Base-by-base conservation (phyloP, 1,140 invertebrate genomes). In the Diachasmimorpha longicaudata region DNA sequence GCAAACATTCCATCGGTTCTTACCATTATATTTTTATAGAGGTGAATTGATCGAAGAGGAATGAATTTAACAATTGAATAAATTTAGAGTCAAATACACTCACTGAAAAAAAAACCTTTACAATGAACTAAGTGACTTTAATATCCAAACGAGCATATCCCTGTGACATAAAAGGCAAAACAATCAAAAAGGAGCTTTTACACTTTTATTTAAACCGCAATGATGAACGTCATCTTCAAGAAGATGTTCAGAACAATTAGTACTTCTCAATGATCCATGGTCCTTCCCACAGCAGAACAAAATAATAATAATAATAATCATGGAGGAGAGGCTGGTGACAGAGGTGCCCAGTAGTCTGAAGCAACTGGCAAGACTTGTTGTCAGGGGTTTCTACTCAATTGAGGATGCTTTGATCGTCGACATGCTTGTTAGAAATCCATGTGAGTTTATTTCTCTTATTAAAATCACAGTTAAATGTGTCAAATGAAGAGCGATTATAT, bases 371-470 rank as follows among this genome's bases (percentile, higher is more conserved):
- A 91, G 97, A 74, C 90, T 98, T 14, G 95, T 99, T 31, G 95
- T 96, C 0, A 87, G 97, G 81, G 97, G 96, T 25, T 99, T 99
- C 89, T 98, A 98, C 86, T 93, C 93, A 1, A 94, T 96, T 79
- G 97, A 99, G 90, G 97, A 98, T 91, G 93, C 95, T 0, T 91
- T 99, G 1, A 96, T 98, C 68, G 94, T 98, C 68, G 97, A 99
- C 89, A 96, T 98, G 94, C 89, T 99, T 13, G 96, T 98, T 37
- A 90, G 96, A 84, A 97, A 98, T 92, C 96, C 96, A 31, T 98
- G 95, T 92, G 90, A 91, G 92, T 90, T 74, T 69, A 69, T 68
- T 73, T 42, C 39, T 13, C 9, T 25, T 31, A 75, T 76, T 52
- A 25, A 58, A 11, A 42, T 42, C 39, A 10, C 11, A 9, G 2